These are phyloP conservation scores for Belonocnema kinseyi DNA, from an alignment of 1,140 invertebrate species.

Conservation along the genomic window DNA sequence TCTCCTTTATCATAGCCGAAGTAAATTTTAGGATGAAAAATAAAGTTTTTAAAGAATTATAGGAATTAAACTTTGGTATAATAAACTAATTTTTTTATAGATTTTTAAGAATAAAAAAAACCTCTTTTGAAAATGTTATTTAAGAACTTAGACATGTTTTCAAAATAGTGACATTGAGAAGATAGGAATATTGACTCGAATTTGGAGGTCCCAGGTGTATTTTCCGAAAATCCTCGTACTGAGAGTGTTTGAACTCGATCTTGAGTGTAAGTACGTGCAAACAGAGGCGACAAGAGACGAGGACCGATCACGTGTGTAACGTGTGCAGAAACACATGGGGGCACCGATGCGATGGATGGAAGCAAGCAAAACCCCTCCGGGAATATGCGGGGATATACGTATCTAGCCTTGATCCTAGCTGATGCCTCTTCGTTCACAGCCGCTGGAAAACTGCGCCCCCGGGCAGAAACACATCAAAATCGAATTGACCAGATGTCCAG, in stretches of 20 bases:
- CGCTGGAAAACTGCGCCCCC: conserved; percentile 52
- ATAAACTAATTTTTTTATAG: too few relatives aligned
- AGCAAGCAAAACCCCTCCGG: conserved; percentile 8
- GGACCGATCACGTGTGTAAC: conserved; percentile 18
- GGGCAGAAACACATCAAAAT: conserved; percentile 75
- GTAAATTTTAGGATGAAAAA: too few relatives aligned
- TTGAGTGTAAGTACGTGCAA: conserved; percentile 1
- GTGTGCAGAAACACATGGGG: conserved; percentile 6
- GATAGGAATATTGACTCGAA: too few relatives aligned
- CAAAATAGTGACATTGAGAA: too few relatives aligned
- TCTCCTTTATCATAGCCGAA: too few relatives aligned
- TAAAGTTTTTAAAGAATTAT: too few relatives aligned
- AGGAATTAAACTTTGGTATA: too few relatives aligned
- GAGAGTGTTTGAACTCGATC: conserved; percentile 7
- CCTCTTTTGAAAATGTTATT: too few relatives aligned
- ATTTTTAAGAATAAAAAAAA: too few relatives aligned
- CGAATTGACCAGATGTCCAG: conserved; percentile 75
- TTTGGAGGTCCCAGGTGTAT: neutral
- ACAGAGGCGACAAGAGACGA: neutral
- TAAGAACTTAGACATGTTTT: too few relatives aligned
- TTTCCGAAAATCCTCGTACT: neutral
- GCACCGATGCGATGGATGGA: neutral
- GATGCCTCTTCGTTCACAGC: neutral
- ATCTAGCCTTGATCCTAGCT: conserved; percentile 18
- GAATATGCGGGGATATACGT: conserved; percentile 6